Percentiles rank a stretch among this genome's conserved stretches.
Conservation (phyloP, 2,113 vertebrate genomes). For the Nerophis ophidion region DNA sequence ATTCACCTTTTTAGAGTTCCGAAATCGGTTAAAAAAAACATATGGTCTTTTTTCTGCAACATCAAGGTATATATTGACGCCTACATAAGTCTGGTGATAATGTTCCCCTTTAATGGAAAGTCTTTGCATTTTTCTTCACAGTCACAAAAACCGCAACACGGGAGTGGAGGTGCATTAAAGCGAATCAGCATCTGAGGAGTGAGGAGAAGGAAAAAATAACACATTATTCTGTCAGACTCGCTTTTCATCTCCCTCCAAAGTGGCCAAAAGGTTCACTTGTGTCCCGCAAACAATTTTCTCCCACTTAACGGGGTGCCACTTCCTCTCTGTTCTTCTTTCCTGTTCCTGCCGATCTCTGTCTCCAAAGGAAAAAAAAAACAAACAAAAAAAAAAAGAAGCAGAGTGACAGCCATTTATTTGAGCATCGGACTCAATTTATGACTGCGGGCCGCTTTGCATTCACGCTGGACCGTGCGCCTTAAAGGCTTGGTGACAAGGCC, state of each 20-base stretch:
- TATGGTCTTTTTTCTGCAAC: too few relatives aligned
- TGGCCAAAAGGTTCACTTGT: slow-evolving; percentile 34
- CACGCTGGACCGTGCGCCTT: slow-evolving; percentile 45
- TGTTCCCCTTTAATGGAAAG: slow-evolving; percentile 32
- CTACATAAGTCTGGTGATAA: too few relatives aligned
- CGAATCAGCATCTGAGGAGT: slow-evolving; percentile 6
- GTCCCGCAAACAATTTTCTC: slow-evolving; percentile 23
- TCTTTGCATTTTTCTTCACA: background rate
- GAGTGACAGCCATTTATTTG: slow-evolving; percentile 64
- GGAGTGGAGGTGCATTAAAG: slow-evolving; percentile 17
- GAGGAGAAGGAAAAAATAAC: slow-evolving; percentile 14
- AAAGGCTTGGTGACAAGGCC: slow-evolving; percentile 65
- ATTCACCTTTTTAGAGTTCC: too few relatives aligned
- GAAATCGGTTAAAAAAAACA: too few relatives aligned
- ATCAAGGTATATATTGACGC: too few relatives aligned
- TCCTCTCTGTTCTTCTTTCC: slow-evolving; percentile 28
- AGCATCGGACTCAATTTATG: slow-evolving; percentile 62
- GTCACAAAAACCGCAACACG: background rate
- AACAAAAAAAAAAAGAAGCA: slow-evolving; percentile 5
- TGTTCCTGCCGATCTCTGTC: background rate
- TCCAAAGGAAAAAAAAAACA: slow-evolving; percentile 1
- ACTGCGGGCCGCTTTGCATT: slow-evolving; percentile 55
- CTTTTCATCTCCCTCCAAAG: slow-evolving; percentile 44
- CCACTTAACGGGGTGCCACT: slow-evolving; percentile 46
- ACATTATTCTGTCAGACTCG: slow-evolving; percentile 50